These are phyloP conservation scores for Hippasteria phrygiana DNA, from an alignment of 53 echinoderm and acorn worm genomes.

Conservation along the genomic window DNA sequence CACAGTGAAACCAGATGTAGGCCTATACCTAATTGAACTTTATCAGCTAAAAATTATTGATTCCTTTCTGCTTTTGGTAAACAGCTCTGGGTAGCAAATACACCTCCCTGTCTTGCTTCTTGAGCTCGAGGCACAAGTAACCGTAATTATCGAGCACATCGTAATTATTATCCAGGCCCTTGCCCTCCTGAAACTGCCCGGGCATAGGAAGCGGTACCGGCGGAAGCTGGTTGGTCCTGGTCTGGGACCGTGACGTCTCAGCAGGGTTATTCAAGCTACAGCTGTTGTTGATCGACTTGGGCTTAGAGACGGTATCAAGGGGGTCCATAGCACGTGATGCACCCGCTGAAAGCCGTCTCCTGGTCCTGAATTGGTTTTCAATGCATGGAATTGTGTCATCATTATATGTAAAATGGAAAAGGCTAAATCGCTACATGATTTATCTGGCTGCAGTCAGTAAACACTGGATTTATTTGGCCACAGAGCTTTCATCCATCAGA, in stretches of 20 bases:
- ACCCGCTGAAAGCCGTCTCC: not conserved
- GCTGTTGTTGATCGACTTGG: not conserved
- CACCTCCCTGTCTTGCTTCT: not conserved
- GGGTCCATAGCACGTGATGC: not conserved
- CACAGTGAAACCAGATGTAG: no score
- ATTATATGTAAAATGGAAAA: no score
- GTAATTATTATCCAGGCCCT: not conserved
- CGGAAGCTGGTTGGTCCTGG: not conserved
- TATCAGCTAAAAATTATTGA: not conserved
- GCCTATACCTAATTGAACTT: no score
- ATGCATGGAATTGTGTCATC: no score
- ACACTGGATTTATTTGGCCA: not conserved
- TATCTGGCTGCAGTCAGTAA: no score
- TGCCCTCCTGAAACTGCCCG: not conserved
- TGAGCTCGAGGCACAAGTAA: not conserved
- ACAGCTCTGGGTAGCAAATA: not conserved
- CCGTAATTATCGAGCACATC: slow-evolving; percentile 17
- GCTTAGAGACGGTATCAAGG: not conserved
- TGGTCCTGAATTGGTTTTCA: no score
- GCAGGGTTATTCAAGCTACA: not conserved
- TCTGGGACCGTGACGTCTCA: not conserved
- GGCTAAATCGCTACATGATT: no score
- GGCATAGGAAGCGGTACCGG: slow-evolving; percentile 21
- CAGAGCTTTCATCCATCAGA: no score
- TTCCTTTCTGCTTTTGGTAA: not conserved